These are phyloP conservation scores for Brachionus calyciflorus DNA, from an alignment of 1,140 invertebrate species.

Conservation along the genomic window DNA sequence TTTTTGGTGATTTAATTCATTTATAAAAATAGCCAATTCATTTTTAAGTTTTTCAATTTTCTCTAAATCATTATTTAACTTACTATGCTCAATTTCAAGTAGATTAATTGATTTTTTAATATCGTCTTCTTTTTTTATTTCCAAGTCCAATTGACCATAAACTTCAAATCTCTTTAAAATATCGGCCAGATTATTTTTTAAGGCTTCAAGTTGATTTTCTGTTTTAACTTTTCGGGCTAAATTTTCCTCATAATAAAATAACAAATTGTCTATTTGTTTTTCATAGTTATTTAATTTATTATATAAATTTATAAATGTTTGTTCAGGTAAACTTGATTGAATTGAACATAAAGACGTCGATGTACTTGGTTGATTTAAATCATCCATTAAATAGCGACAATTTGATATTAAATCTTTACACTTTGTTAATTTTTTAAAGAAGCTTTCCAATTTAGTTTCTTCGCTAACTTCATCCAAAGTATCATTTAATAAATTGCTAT, in stretches of 20 bases:
- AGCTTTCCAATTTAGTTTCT: neutral
- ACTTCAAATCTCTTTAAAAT: neutral
- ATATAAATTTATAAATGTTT: neutral
- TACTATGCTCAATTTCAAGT: neutral
- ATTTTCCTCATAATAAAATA: neutral
- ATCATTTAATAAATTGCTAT: constrained; percentile 9
- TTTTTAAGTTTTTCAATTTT: neutral
- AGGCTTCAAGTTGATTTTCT: neutral
- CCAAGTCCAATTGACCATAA: neutral
- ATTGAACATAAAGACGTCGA: no score
- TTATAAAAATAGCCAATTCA: neutral
- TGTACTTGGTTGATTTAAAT: neutral
- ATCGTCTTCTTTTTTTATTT: neutral
- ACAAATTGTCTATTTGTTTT: neutral
- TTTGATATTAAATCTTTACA: neutral
- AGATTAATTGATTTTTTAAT: neutral
- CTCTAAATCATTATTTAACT: neutral
- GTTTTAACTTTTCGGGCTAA: neutral
- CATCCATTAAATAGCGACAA: neutral
- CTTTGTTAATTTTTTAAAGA: constrained; percentile 11
- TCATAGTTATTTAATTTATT: neutral
- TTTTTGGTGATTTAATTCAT: neutral
- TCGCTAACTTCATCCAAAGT: neutral
- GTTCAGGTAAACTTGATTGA: neutral
- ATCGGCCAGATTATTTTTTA: neutral